Evolutionary conservation across 1,140 invertebrate genomes (phyloP), one percentile per base, ranked within the genome.

Genomic region (Drosophila seguyi): DNA sequence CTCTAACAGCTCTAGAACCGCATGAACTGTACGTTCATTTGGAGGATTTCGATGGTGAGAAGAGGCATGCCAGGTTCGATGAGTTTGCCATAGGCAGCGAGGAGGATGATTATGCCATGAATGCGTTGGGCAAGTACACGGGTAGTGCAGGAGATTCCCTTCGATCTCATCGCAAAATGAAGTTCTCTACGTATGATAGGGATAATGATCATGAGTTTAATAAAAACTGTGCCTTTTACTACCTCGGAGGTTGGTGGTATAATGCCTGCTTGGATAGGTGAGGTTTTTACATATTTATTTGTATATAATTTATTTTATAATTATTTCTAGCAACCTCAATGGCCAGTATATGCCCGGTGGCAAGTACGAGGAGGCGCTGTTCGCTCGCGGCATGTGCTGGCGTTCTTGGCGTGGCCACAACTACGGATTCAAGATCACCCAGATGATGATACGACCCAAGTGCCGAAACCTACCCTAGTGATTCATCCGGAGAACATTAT

Each of bases 141-240:
- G 82, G 82, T 7, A 81, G 53, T 4, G 82, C 74, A 6, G 82
- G 82, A 3, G 82, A 86, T 27, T 77, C 83, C n/a, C 75, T 86
- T 0, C 7, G 44, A 14, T 65, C 57, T 0, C 69, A 75, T 20
- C 58, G 44, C 6, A 52, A 56, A 31, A 48, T 50, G 34, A 79
- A 87, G 53, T 86, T 87, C 47, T 53, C 75, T 27, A 86, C 83
- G 0, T 86, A 61, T 14, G 82, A 86, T 29, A 79, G 93, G 14
- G 96, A 97, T 81, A 95, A 96, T 81, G 96, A 97, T 83, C 94
- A 93, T 79, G 94, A 93, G 53, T 95, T 95, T 42, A 94, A 94
- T 4, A 55, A 52, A 7, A 95, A 95, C 48, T 97, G 96, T 91
- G 96, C 96, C 0, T 90, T 94, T 44, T 93, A 94, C 41, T 95